phyloP scores from a whole-genome alignment of 2,113 vertebrate species.

The Nesospiza acunhae region DNA sequence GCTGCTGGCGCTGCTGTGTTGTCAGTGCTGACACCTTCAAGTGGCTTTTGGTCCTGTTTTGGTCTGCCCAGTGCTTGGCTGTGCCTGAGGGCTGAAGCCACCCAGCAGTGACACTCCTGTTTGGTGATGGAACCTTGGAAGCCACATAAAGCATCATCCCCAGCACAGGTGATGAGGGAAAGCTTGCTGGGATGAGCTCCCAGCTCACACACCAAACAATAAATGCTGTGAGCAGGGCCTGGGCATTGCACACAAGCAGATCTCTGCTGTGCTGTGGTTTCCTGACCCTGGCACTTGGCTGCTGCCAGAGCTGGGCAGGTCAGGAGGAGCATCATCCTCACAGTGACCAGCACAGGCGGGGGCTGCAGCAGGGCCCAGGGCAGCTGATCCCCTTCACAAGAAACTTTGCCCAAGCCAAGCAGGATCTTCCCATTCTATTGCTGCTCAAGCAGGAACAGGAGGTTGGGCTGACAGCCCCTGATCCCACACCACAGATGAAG shows the following conservation, averaged over 20 bases:
- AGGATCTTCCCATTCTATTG: not conserved
- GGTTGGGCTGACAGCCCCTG: not conserved
- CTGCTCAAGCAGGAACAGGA: not conserved
- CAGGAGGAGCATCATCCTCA: accelerated
- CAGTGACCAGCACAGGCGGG: not conserved
- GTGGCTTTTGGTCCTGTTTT: not conserved
- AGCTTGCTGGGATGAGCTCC: not conserved
- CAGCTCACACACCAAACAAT: not conserved
- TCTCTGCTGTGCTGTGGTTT: accelerated
- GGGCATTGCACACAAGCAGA: not conserved
- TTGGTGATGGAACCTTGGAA: not conserved
- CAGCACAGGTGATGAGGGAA: not conserved
- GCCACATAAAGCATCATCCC: not conserved
- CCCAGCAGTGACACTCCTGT: not conserved
- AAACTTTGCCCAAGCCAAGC: not conserved
- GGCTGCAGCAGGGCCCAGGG: not conserved
- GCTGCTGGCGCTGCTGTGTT: not conserved
- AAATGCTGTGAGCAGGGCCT: accelerated
- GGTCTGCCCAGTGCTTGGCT: not conserved
- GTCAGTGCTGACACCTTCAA: not conserved
- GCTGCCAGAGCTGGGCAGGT: not conserved
- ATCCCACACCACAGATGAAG: not conserved
- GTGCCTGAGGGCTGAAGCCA: not conserved
- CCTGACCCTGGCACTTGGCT: not conserved
- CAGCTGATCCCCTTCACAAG: not conserved